Percentiles rank a stretch among this genome's conserved stretches.
Evolutionary conservation across 2,888 invertebrate species (phyloP).

Genomic region (Scaptomyza polygonia): DNA sequence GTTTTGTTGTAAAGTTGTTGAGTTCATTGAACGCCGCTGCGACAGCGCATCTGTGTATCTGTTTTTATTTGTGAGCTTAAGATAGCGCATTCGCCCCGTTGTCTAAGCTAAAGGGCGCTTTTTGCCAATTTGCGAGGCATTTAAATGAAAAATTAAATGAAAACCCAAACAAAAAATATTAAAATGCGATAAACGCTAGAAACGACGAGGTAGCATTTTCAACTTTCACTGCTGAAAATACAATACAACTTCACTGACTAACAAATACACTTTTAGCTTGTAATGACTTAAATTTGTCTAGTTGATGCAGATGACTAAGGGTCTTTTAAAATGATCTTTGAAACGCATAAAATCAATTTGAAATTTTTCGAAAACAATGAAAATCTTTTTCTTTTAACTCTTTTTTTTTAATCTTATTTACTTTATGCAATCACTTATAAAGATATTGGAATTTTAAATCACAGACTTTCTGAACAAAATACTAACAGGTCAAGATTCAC

Average conservation of each 20-base stretch:
- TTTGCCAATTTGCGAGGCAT: slow-evolving; percentile 7
- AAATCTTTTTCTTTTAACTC: too few species aligned
- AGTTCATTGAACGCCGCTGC: slow-evolving; percentile 60
- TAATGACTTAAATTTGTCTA: background rate
- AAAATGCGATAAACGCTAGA: slow-evolving; percentile 12
- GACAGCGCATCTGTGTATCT: slow-evolving; percentile 36
- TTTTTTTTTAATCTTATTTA: too few species aligned
- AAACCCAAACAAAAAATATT: slow-evolving; percentile 18
- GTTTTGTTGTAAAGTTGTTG: slow-evolving; percentile 24
- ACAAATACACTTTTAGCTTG: slow-evolving; percentile 21
- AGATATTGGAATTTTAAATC: too few species aligned
- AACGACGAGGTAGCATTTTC: slow-evolving; percentile 68
- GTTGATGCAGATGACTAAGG: background rate
- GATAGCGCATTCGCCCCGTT: slow-evolving; percentile 62
- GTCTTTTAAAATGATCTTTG: too few species aligned
- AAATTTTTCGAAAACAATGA: too few species aligned
- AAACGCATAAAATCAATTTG: too few species aligned
- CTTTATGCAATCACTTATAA: too few species aligned
- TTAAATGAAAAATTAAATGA: slow-evolving; percentile 31
- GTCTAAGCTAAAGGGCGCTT: slow-evolving; percentile 52
- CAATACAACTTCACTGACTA: background rate
- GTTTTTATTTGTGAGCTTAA: slow-evolving; percentile 29
- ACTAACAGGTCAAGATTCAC: too few species aligned
- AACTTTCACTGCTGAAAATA: slow-evolving; percentile 79
- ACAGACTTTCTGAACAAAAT: too few species aligned